Base-by-base conservation (phyloP, 2,113 vertebrate species). In the Mus spicilegus region DNA sequence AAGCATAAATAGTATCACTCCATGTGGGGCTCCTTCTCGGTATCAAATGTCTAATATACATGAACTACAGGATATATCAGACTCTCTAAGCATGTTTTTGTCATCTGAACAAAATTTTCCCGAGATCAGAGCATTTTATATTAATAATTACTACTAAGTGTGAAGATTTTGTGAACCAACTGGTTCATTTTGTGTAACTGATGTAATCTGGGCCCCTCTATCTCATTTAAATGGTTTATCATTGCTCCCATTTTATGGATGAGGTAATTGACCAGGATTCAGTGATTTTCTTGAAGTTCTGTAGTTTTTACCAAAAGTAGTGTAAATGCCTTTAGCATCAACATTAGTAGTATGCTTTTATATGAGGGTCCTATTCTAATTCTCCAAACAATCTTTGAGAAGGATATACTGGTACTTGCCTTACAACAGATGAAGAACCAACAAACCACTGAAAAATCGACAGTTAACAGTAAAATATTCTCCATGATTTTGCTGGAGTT, bases 391-490 rank as follows among this genome's bases (percentile, higher is more conserved):
- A 88, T 61, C 33, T 56, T 17, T 3, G 46, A 16, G 13, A 78
- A 78, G n/a, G 26, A 20, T 77, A 72, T 80, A 46, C 1, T 70
- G 80, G 36, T 51, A 80, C 56, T 14, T n/a, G 90, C 19, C 95
- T 75, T 93, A 93, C 87, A 63, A 84, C 63, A 93, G 54, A 86
- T 70, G 16, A 78, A 91, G 3, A 82, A 87, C 1, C n/a, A 89
- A 46, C 36, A 42, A 39, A 89, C 87, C n/a, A 8, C 65, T 70
- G 76, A 51, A 65, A 9, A 65, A 92, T 93, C 1, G 87, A 54
- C 30, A 39, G 20, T 8, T 80, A 46, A 5, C 42, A 7, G 2
- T 51, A 51, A 58, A 46, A 36, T 36, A 63, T 33, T 36, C 28
- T 58, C 39, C 13, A 33, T 28, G 49, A 72, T 22, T 30, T 28